Evolutionary conservation across 2,797 vertebrate genomes (phyloP).

Genomic region (Phalloptychus januarius): DNA sequence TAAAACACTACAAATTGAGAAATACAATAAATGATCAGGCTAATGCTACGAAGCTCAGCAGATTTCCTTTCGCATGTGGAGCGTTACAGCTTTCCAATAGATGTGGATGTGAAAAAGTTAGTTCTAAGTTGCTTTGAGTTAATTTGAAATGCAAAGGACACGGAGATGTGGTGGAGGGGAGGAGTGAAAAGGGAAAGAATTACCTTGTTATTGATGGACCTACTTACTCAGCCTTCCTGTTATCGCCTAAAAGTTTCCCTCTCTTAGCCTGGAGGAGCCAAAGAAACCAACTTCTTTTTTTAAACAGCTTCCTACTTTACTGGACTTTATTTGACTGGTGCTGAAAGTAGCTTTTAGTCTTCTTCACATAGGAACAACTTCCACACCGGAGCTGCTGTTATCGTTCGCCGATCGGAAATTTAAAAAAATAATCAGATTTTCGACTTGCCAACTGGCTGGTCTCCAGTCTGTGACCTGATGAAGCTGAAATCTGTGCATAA

Average conservation of each 20-base stretch:
- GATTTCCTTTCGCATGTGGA: no score
- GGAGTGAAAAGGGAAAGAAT: no score
- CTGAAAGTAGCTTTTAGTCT: background rate
- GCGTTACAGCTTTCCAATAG: no score
- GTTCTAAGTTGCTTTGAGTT: no score
- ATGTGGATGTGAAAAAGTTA: no score
- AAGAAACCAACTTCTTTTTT: background rate
- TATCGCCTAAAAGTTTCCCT: background rate
- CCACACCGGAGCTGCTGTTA: background rate
- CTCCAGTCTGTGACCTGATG: background rate
- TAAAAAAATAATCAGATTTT: background rate
- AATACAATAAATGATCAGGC: background rate
- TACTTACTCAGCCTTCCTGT: background rate
- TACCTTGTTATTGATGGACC: background rate
- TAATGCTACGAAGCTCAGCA: background rate
- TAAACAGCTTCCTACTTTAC: background rate
- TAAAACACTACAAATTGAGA: background rate
- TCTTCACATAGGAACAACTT: background rate
- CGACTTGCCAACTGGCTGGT: background rate
- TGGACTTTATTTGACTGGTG: background rate
- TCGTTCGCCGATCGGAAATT: background rate
- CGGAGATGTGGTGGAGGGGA: no score
- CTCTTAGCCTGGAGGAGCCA: background rate
- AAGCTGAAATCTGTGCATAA: background rate
- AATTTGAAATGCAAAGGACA: no score